A percentile compares a stretch with the other conserved stretches of the same genome.
Conservation (phyloP, 2,888 invertebrate genomes). For the Drosophila ustulata region DNA sequence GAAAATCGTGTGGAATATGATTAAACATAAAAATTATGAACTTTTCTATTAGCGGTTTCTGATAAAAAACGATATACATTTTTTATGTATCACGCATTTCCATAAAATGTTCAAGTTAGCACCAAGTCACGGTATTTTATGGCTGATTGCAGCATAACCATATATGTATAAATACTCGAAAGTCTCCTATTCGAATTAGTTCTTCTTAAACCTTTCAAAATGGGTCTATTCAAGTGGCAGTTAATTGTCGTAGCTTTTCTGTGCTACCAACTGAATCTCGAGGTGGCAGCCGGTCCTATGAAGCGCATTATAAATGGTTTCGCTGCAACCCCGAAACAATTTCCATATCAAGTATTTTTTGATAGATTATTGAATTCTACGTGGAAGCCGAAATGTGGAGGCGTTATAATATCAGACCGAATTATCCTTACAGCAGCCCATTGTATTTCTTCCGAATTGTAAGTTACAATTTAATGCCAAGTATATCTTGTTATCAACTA, state of each 20-base stretch:
- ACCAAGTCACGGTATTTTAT: neutral
- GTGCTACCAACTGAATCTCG: neutral
- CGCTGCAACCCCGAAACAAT: slow-evolving; percentile 13
- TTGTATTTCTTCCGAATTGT: neutral
- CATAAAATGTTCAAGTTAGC: neutral
- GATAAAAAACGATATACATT: too few species aligned
- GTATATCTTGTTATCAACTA: too few species aligned
- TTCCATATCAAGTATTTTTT: slow-evolving; percentile 24
- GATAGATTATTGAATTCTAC: neutral
- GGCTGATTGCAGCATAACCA: neutral
- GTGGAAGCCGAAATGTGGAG: neutral
- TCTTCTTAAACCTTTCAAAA: neutral
- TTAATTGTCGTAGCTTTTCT: neutral
- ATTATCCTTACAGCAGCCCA: slow-evolving; percentile 35
- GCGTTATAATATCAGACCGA: slow-evolving; percentile 19
- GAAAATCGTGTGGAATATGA: too few species aligned
- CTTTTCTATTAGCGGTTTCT: too few species aligned
- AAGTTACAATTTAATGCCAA: neutral
- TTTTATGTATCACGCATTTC: too few species aligned
- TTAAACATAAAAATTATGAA: too few species aligned
- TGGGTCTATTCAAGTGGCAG: neutral
- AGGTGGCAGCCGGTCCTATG: neutral
- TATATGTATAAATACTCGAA: neutral
- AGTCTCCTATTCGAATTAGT: neutral
- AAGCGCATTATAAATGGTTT: slow-evolving; percentile 26